Conservation (phyloP, 2,888 invertebrate species). For the Parnassius orleans region DNA sequence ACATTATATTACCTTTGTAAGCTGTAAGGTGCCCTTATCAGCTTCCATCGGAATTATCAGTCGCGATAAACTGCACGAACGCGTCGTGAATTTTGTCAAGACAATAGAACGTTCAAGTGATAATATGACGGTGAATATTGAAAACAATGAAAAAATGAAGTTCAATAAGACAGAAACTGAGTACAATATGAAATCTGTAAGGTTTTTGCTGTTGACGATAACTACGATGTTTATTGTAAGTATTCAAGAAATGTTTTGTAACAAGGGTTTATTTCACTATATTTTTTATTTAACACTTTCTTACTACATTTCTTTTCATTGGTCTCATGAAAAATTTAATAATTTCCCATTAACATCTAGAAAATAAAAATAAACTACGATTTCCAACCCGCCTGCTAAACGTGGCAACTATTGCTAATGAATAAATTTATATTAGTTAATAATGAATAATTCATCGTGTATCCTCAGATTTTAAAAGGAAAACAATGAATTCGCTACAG, state of each 20-base stretch:
- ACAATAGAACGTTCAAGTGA: constrained; percentile 14
- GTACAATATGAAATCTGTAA: constrained; percentile 72
- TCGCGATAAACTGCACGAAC: constrained; percentile 10
- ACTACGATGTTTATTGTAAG: constrained; percentile 74
- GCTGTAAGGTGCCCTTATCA: constrained; percentile 44
- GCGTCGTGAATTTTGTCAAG: constrained; percentile 11
- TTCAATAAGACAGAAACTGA: constrained; percentile 66
- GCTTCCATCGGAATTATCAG: constrained; percentile 40
- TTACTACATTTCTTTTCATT: too few relatives aligned
- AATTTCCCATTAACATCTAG: too few relatives aligned
- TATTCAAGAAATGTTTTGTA: constrained; percentile 29
- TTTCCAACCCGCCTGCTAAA: too few relatives aligned
- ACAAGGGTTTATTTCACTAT: too few relatives aligned
- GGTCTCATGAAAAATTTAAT: too few relatives aligned
- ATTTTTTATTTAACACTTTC: too few relatives aligned
- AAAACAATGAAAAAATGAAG: constrained; percentile 50
- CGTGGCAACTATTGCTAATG: too few relatives aligned
- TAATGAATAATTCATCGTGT: too few relatives aligned
- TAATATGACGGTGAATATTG: constrained; percentile 39
- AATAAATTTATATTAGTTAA: too few relatives aligned
- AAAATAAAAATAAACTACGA: too few relatives aligned
- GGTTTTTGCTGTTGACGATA: constrained; percentile 69
- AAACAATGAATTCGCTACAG: too few relatives aligned
- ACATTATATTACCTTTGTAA: constrained; percentile 28
- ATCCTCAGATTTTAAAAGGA: too few relatives aligned